Evolutionary conservation across 2,797 vertebrate species (phyloP), one percentile per base, ranked within the genome.

Genomic region (Myotis daubentonii): DNA sequence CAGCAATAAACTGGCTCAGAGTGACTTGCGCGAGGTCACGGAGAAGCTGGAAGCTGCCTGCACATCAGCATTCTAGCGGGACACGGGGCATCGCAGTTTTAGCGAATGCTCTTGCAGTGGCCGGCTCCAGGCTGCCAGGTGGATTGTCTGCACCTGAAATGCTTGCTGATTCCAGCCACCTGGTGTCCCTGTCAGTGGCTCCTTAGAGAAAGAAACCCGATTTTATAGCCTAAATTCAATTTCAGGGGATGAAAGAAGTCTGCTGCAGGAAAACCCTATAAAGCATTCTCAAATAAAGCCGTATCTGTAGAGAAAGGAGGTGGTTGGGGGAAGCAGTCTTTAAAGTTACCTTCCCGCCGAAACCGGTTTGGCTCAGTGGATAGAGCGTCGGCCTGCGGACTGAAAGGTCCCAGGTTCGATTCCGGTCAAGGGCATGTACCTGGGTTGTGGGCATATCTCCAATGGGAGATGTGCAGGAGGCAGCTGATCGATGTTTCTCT

Each of bases 191-290:
- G 17, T 83, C 65, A 91, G 15, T 89, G 49, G n/a, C 3, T 20
- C 44, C 25, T 81, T 49, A 36, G 51, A 25, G 19, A 93, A 95
- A 55, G 66, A 51, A 95, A 75, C 16, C 81, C 88, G 74, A 86
- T 94, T 75, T 76, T 75, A 71, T 62, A 95, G 10, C 79, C 89
- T 88, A 90, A 95, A 80, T 62, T 86, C 62, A 95, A 41, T 15
- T 79, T 44, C 65, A 47, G 74, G 41, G 13, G 23, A 33, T 85
- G 36, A 85, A 94, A 95, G 62, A 70, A 89, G 57, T 53, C n/a
- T 47, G 15, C n/a, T 75, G 8, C 81, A 83, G 95, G 93, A 87
- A 92, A 94, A 74, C 19, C 23, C 49, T 57, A 57, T 41, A 78
- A 79, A 79, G n/a, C 65, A 72, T 93, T 89, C 28, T 75, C 81